Conservation (phyloP, 2,797 vertebrate genomes). For the Macropus fuliginosus region DNA sequence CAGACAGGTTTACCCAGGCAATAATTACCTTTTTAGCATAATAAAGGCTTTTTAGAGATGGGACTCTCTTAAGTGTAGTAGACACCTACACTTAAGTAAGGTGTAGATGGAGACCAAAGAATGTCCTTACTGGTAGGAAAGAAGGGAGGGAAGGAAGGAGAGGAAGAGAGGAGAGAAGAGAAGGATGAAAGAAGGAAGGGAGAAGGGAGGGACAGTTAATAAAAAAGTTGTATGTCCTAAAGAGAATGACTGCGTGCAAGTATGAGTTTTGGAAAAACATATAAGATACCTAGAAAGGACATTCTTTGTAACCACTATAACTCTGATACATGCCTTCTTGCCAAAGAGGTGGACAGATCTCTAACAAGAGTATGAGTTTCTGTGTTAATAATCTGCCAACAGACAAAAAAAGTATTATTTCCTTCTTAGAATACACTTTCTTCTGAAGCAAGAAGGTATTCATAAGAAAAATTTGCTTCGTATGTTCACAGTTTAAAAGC, state of each 20-base stretch:
- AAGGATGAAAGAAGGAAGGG: not conserved
- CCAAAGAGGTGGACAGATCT: not conserved
- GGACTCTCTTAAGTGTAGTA: not conserved
- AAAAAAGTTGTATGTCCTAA: not conserved
- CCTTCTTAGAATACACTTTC: not conserved
- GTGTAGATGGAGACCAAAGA: not conserved
- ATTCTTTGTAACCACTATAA: not conserved
- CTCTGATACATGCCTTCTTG: not conserved
- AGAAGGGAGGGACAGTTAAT: not conserved
- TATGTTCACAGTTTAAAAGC: not conserved
- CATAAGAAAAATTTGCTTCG: not conserved
- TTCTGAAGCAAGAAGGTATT: not conserved
- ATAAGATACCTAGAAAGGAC: not conserved
- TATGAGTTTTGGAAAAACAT: not conserved
- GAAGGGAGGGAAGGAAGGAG: not conserved
- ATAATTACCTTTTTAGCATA: not conserved
- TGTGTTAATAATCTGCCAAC: not conserved
- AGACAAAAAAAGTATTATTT: not conserved
- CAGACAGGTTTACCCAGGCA: not conserved
- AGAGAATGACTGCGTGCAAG: not conserved
- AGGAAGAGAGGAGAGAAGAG: not conserved
- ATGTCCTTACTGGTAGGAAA: not conserved
- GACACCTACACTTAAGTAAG: not conserved
- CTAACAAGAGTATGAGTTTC: not conserved
- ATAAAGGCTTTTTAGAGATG: not conserved